Conservation (phyloP, 1,140 invertebrate genomes). For the Neelides sp. region DNA sequence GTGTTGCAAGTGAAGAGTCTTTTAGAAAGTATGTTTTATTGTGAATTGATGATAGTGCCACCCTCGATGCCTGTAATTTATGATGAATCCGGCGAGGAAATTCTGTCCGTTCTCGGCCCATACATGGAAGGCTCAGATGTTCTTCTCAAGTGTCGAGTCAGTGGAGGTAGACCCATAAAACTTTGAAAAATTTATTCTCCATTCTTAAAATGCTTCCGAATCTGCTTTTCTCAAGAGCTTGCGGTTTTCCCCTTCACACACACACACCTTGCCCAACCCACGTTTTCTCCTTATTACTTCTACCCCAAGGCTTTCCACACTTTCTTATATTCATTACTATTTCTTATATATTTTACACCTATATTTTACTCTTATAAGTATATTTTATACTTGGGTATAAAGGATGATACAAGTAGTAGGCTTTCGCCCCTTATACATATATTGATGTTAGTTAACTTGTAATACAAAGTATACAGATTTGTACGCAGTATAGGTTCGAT, state of each 20-base stretch:
- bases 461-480: too few relatives aligned
- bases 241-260: too few relatives aligned
- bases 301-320: not conserved
- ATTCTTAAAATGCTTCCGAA: not conserved
- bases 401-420: too few relatives aligned
- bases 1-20: too few relatives aligned
- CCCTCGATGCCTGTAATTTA: constrained; percentile 34
- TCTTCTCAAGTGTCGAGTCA: constrained; percentile 36
- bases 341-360: not conserved
- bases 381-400: too few relatives aligned
- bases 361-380: constrained; percentile 1
- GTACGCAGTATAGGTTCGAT: too few relatives aligned
- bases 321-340: not conserved
- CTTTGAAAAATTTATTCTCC: constrained; percentile 6
- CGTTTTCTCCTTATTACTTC: not conserved
- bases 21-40: too few relatives aligned
- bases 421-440: too few relatives aligned
- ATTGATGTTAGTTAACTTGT: too few relatives aligned
- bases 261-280: too few relatives aligned
- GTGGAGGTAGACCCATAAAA: constrained; percentile 38
- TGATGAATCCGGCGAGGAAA: constrained; percentile 33
- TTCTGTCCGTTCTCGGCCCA: constrained; percentile 35
- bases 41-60: constrained; percentile 28
- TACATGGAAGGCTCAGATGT: constrained; percentile 37
- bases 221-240: too few relatives aligned